A percentile compares a stretch with the other conserved stretches of the same genome.
phyloP scores from a whole-genome alignment of 2,113 vertebrate genomes.

The Prinia subflava region DNA sequence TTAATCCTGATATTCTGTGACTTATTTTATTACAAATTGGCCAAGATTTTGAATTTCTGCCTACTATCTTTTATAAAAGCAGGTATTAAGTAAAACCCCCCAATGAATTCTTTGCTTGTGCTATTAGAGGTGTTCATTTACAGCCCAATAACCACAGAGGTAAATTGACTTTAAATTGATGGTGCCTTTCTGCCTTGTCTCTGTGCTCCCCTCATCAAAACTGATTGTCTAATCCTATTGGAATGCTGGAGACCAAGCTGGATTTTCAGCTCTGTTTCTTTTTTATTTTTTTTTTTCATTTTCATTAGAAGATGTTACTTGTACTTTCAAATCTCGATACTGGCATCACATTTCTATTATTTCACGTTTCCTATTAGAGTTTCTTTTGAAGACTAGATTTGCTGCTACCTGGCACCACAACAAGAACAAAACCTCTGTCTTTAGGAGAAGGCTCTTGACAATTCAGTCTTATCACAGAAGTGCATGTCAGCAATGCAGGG shows the following conservation, averaged over 20 bases:
- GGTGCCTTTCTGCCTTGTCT: neutral
- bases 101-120: neutral
- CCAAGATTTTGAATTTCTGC: neutral
- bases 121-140: neutral
- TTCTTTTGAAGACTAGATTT: neutral
- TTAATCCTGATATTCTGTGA: neutral
- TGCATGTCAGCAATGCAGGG: neutral
- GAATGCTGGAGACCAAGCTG: neutral
- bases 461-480: neutral
- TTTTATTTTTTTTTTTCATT: neutral
- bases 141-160: neutral
- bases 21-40: neutral
- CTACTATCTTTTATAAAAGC: neutral
- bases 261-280: neutral
- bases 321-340: neutral
- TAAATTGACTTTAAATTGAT: constrained; percentile 7
- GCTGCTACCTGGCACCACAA: neutral
- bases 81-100: neutral
- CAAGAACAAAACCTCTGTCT: neutral
- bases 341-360: neutral
- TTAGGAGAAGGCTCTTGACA: neutral
- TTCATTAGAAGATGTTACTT: neutral
- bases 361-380: neutral
- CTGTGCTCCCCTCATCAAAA: neutral
- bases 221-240: neutral